A percentile compares a stretch with the other conserved stretches of the same genome.
Conservation (phyloP, 2,113 vertebrate genomes). For the Hippocampus mohnikei region DNA sequence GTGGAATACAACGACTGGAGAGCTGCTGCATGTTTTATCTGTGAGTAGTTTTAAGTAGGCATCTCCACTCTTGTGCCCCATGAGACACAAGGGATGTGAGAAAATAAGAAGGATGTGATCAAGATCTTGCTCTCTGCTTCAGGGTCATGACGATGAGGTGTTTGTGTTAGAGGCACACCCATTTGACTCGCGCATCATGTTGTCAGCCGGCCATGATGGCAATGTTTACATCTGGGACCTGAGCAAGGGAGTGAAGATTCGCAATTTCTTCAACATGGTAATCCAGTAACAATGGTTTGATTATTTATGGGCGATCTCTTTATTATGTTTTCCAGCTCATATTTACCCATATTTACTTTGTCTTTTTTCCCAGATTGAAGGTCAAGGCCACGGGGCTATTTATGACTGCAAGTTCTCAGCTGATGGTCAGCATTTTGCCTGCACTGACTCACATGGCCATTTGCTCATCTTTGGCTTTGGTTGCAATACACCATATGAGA, state of each 20-base stretch:
- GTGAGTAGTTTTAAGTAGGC: slow-evolving; percentile 71
- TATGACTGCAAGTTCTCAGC: slow-evolving; percentile 98
- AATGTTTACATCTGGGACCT: slow-evolving; percentile 98
- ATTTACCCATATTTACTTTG: not conserved
- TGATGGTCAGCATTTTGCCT: slow-evolving; percentile 96
- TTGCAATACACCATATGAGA: slow-evolving; percentile 91
- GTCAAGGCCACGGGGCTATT: slow-evolving; percentile 95
- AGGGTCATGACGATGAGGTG: slow-evolving; percentile 97
- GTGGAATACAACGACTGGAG: slow-evolving; percentile 85
- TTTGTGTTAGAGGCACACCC: slow-evolving; percentile 96
- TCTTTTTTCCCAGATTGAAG: slow-evolving; percentile 87
- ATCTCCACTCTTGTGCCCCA: not conserved
- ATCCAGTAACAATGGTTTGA: slow-evolving; percentile 22
- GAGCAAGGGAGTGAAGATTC: slow-evolving; percentile 88
- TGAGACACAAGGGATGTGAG: too few species aligned
- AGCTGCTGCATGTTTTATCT: slow-evolving; percentile 88
- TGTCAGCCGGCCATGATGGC: slow-evolving; percentile 95
- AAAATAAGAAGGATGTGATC: not conserved
- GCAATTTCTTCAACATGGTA: slow-evolving; percentile 99
- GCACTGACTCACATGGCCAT: slow-evolving; percentile 97
- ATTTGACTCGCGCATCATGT: slow-evolving; percentile 91
- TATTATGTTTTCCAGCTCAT: not conserved
- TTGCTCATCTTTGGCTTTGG: slow-evolving; percentile 95
- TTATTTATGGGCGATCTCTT: not conserved
- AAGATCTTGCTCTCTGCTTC: slow-evolving; percentile 1